Evolutionary conservation across 2,113 vertebrate genomes (phyloP).

Genomic region (Pampusana beccarii): DNA sequence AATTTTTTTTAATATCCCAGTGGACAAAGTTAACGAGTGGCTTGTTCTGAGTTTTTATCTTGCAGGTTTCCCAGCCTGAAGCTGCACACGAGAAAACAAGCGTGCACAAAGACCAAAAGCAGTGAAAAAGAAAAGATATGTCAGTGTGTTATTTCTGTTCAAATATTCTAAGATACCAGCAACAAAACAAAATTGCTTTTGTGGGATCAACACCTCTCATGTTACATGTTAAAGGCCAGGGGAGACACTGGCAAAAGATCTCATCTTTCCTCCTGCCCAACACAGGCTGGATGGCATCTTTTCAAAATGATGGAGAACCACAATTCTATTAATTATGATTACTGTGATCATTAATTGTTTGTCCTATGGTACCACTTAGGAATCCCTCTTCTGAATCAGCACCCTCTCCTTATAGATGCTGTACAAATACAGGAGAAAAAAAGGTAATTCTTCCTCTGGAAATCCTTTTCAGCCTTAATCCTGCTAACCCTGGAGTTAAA

Average conservation of each 20-base stretch:
- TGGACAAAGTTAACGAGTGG: background rate
- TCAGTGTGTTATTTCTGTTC: background rate
- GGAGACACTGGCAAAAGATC: background rate
- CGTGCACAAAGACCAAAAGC: accelerated
- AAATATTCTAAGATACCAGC: background rate
- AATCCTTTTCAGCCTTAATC: background rate
- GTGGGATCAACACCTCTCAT: background rate
- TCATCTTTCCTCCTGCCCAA: background rate
- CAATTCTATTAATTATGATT: background rate
- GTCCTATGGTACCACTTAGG: background rate
- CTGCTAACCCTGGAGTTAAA: background rate
- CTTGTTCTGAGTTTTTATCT: background rate
- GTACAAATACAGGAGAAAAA: background rate
- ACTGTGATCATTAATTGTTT: background rate
- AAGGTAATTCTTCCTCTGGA: background rate
- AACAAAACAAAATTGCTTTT: background rate
- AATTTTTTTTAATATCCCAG: background rate
- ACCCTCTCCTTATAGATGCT: background rate
- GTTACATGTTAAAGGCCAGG: background rate
- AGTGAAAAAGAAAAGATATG: background rate
- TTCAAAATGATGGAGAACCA: background rate
- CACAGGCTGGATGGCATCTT: background rate
- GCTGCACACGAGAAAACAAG: background rate
- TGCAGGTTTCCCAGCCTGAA: background rate
- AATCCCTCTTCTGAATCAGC: background rate